Evolutionary conservation across 2,113 vertebrate genomes (phyloP), one percentile per base, ranked within the genome.

Genomic region (Siphamia tubifer): DNA sequence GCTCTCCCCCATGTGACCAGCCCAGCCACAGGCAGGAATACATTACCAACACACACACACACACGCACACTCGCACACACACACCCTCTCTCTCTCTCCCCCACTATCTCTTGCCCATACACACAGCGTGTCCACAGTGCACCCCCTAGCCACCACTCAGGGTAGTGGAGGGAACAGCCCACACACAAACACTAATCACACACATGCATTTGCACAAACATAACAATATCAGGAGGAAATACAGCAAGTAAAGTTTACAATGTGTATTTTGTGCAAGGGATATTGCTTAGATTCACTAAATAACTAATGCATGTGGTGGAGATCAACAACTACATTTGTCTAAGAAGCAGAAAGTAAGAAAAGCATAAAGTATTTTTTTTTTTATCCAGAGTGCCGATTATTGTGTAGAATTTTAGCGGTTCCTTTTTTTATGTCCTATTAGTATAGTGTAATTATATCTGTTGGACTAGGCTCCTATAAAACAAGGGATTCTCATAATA

Each of bases 1-100:
- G 87, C 90, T 87, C 83, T 87, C 87, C 92, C n/a, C 92, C 92
- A 93, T 93, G 92, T 93, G 92, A 93, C 92, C 91, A 92, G 84
- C 89, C 75, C 90, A 92, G 88, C 86, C 90, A 90, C 87, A 89
- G 87, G 79, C 91, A 91, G 83, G 88, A 90, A 91, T 89, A 90
- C 80, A 90, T 92, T 90, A 92, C 81, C 23, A 66, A 81, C 62
- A 77, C 66, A 60, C 75, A 52, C 49, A 53, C 68, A 31, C 58
- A 24, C 38, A 10, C 67, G 12, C 65, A 16, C 51, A 19, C 51
- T 15, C 56, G 30, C 77, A 16, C 69, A 13, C 53, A 5, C 40
- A 23, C 36, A 8, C 35, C 17, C 36, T 16, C 66, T 23, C 53
- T 19, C 60, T 4, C 20, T 35, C 72, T 6, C 68, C 23, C 62